Percentiles rank a stretch among this genome's conserved stretches.
These are phyloP conservation scores for Drosophila truncata DNA, from an alignment of 1,140 invertebrate species.

Conservation along the genomic window DNA sequence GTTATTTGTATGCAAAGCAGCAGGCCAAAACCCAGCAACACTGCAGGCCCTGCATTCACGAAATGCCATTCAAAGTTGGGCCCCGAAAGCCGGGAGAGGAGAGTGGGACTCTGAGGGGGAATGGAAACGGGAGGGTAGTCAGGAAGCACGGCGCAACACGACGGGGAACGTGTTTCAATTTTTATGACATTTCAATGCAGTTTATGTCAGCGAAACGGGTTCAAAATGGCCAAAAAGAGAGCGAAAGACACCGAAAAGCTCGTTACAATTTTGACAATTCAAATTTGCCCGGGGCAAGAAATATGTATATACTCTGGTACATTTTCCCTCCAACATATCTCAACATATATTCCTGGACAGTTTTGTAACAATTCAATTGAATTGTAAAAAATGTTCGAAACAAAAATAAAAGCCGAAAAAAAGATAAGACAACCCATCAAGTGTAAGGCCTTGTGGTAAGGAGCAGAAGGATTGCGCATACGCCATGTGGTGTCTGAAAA, in stretches of 20 bases:
- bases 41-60: conserved; percentile 32
- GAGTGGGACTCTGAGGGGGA: too few relatives aligned
- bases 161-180: conserved; percentile 78
- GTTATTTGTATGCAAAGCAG: conserved; percentile 83
- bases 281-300: conserved; percentile 18
- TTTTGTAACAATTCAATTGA: conserved; percentile 55
- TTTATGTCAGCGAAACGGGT: conserved; percentile 78
- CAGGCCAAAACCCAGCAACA: conserved; percentile 65
- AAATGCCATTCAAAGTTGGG: conserved; percentile 79
- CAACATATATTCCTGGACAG: conserved; percentile 40
- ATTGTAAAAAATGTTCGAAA: conserved; percentile 42
- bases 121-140: neutral
- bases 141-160: conserved; percentile 41
- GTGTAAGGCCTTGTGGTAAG: conserved; percentile 10
- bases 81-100: too few relatives aligned
- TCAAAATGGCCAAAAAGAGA: conserved; percentile 42
- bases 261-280: conserved; percentile 60
- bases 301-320: conserved; percentile 5
- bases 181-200: conserved; percentile 84
- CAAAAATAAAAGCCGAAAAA: conserved; percentile 8
- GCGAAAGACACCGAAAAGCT: conserved; percentile 20
- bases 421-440: neutral
- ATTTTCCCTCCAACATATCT: conserved; percentile 19
- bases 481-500: conserved; percentile 37
- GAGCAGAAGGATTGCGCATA: conserved; percentile 29